Evolutionary conservation across 2,888 invertebrate genomes (phyloP).

Genomic region (Leptinotarsa rubiginosa): DNA sequence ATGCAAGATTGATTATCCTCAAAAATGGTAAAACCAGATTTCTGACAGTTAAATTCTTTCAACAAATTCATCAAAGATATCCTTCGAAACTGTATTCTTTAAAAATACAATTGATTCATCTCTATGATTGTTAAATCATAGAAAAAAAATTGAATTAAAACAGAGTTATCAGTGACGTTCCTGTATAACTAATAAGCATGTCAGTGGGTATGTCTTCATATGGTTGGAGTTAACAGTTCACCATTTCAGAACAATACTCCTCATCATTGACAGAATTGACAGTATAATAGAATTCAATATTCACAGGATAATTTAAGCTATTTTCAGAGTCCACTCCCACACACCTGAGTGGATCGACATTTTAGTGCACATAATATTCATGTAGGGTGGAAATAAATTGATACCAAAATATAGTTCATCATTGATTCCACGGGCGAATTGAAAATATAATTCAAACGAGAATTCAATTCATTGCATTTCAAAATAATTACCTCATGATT

Average conservation of each 20-base stretch:
- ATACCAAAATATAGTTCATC: not conserved
- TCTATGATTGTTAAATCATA: too few relatives aligned
- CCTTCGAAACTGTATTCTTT: too few relatives aligned
- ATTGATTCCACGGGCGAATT: not conserved
- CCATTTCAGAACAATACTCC: not conserved
- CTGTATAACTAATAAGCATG: too few relatives aligned
- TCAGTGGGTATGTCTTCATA: not conserved
- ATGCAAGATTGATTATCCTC: conserved; percentile 4
- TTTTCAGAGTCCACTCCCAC: not conserved
- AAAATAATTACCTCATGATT: too few relatives aligned
- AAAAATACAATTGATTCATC: too few relatives aligned
- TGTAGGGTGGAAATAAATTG: not conserved
- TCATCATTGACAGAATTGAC: not conserved
- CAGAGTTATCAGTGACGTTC: too few relatives aligned
- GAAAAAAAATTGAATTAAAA: too few relatives aligned
- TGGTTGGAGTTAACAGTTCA: conserved; percentile 1
- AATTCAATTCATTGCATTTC: too few relatives aligned
- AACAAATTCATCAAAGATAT: too few relatives aligned
- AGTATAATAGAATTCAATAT: not conserved
- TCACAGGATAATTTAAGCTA: not conserved
- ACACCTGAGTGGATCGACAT: not conserved
- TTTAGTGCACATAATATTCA: not conserved
- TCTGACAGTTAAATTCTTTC: too few relatives aligned
- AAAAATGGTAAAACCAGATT: conserved; percentile 18
- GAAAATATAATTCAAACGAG: too few relatives aligned